phyloP scores from a whole-genome alignment of 2,888 invertebrate species.

The Drosophila mimetica region DNA sequence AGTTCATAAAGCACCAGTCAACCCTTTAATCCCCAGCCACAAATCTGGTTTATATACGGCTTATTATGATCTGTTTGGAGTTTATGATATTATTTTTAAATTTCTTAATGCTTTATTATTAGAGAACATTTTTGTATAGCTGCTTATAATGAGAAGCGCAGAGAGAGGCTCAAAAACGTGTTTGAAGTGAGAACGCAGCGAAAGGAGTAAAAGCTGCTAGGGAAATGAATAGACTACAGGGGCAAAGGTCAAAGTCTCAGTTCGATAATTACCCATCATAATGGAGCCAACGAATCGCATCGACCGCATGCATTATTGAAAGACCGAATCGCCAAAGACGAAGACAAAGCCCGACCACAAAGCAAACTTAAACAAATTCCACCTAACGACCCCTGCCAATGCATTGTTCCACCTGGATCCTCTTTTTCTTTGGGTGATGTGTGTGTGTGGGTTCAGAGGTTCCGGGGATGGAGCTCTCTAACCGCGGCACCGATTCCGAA shows the following conservation, averaged over 20 bases:
- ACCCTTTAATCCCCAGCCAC: not conserved
- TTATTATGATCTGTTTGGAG: not conserved
- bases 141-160: no score
- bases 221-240: not conserved
- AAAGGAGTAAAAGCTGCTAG: not conserved
- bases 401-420: constrained; percentile 30
- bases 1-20: constrained; percentile 25
- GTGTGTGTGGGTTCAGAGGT: not conserved
- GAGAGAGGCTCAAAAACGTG: no score
- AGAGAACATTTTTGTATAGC: no score
- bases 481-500: constrained; percentile 35
- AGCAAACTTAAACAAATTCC: constrained; percentile 64
- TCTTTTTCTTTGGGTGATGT: not conserved
- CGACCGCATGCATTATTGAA: constrained; percentile 58
- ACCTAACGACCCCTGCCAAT: constrained; percentile 41
- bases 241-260: constrained; percentile 44
- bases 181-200: no score
- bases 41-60: constrained; percentile 1
- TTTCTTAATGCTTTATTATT: no score
- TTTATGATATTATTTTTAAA: not conserved
- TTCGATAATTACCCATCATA: constrained; percentile 64
- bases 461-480: constrained; percentile 27
- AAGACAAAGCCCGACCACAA: constrained; percentile 45
- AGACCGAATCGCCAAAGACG: not conserved
- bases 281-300: constrained; percentile 43